Conservation (phyloP, 2,888 invertebrate species). For the Bembecia ichneumoniformis region DNA sequence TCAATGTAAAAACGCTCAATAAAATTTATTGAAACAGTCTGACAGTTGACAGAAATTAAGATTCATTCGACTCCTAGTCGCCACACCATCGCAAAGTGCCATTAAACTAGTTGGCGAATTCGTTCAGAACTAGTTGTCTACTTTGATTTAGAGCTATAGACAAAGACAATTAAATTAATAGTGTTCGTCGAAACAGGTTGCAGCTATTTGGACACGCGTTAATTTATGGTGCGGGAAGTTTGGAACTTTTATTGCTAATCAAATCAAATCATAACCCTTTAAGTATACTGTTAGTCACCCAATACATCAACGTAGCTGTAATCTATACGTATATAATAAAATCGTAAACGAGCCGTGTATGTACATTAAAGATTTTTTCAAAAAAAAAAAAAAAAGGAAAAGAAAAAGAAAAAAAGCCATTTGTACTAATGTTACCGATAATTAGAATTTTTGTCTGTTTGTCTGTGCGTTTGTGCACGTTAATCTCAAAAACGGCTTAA, state of each 20-base stretch:
- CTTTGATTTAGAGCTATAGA: conserved; percentile 33
- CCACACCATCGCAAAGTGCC: conserved; percentile 34
- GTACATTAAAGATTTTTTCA: too few relatives aligned
- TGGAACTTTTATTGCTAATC: conserved; percentile 13
- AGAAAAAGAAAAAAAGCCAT: too few relatives aligned
- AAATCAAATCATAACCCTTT: conserved; percentile 14
- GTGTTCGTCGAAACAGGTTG: conserved; percentile 17
- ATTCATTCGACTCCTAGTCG: conserved; percentile 31
- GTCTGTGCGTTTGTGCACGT: too few relatives aligned
- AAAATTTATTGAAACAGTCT: conserved; percentile 19
- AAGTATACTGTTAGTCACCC: not conserved
- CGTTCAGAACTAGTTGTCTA: conserved; percentile 16
- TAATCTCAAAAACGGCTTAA: too few relatives aligned
- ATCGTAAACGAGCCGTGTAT: too few relatives aligned
- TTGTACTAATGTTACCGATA: too few relatives aligned
- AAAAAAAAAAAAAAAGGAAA: too few relatives aligned
- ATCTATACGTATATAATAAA: too few relatives aligned
- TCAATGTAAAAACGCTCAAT: too few relatives aligned
- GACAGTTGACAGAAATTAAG: conserved; percentile 30
- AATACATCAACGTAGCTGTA: too few relatives aligned
- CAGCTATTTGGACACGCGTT: not conserved
- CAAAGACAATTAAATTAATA: conserved; percentile 26
- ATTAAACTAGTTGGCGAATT: conserved; percentile 34
- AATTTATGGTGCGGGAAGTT: conserved; percentile 17
- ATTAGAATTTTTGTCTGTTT: too few relatives aligned